phyloP scores from a whole-genome alignment of 1,140 invertebrate species.

The Branchinecta lindahli region DNA sequence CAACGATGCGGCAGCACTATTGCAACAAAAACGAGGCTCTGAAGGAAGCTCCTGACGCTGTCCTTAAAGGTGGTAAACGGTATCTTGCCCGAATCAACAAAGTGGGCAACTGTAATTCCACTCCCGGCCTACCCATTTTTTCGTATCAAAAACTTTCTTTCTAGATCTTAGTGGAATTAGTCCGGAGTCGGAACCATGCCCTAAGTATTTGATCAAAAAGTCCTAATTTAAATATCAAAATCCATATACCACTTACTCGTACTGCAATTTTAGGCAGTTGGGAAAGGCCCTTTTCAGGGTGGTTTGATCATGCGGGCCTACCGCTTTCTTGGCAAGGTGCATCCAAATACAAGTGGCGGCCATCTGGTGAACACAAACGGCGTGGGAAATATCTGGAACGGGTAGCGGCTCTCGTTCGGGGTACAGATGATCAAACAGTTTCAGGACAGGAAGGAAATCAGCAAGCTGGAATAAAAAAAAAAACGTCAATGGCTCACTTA shows the following conservation, averaged over 20 bases:
- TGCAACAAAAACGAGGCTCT: too few relatives aligned
- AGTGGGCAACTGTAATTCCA: too few relatives aligned
- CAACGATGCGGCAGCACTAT: too few relatives aligned
- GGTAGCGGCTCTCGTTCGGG: constrained; percentile 76
- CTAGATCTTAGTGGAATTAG: too few relatives aligned
- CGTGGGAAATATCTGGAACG: constrained; percentile 72
- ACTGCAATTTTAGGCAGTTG: constrained; percentile 61
- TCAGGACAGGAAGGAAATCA: constrained; percentile 77
- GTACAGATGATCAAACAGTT: constrained; percentile 80
- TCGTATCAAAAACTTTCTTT: too few relatives aligned
- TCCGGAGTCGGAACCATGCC: too few relatives aligned
- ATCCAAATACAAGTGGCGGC: constrained; percentile 92
- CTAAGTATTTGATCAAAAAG: too few relatives aligned
- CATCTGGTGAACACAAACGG: constrained; percentile 71
- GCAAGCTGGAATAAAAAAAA: constrained; percentile 41
- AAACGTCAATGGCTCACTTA: background rate
- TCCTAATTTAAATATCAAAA: too few relatives aligned
- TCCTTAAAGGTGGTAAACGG: too few relatives aligned
- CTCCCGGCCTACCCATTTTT: too few relatives aligned
- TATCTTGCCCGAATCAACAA: too few relatives aligned
- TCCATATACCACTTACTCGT: constrained; percentile 41
- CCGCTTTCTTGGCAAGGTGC: constrained; percentile 79
- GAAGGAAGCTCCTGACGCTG: too few relatives aligned
- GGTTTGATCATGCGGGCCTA: constrained; percentile 51
- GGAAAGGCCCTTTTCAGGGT: constrained; percentile 63